phyloP scores from a whole-genome alignment of 2,888 invertebrate species.

The Ceriagrion tenellum region DNA sequence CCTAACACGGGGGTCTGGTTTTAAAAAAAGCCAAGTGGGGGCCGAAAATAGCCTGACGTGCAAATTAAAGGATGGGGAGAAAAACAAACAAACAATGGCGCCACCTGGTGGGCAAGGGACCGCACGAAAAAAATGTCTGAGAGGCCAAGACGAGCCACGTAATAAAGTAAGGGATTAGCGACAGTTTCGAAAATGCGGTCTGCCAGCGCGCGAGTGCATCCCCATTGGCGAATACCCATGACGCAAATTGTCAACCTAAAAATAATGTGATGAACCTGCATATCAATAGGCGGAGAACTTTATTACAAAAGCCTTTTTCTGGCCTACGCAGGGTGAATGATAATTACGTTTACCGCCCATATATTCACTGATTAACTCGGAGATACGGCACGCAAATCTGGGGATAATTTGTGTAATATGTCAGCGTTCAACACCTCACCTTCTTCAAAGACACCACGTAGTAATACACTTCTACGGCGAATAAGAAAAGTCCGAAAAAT shows the following conservation, averaged over 20 bases:
- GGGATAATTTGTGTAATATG: no score
- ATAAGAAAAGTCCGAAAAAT: no score
- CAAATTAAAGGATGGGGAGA: neutral
- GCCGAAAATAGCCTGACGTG: neutral
- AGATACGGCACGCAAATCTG: no score
- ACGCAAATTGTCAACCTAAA: neutral
- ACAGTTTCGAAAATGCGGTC: neutral
- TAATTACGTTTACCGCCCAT: no score
- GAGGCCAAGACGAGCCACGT: neutral
- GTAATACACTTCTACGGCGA: no score
- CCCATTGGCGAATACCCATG: neutral
- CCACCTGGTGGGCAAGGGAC: neutral
- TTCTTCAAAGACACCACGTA: no score
- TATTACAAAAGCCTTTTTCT: no score
- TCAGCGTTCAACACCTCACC: no score
- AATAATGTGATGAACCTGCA: neutral
- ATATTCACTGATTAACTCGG: no score
- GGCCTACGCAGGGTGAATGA: no score
- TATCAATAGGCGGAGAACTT: no score
- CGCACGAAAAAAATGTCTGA: neutral
- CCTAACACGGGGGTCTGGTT: neutral
- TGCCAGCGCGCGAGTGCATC: neutral
- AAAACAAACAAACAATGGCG: neutral
- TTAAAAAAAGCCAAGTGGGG: neutral
- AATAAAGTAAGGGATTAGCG: neutral